Conservation (phyloP, 2,888 invertebrate species). For the Temnothorax ravouxi region DNA sequence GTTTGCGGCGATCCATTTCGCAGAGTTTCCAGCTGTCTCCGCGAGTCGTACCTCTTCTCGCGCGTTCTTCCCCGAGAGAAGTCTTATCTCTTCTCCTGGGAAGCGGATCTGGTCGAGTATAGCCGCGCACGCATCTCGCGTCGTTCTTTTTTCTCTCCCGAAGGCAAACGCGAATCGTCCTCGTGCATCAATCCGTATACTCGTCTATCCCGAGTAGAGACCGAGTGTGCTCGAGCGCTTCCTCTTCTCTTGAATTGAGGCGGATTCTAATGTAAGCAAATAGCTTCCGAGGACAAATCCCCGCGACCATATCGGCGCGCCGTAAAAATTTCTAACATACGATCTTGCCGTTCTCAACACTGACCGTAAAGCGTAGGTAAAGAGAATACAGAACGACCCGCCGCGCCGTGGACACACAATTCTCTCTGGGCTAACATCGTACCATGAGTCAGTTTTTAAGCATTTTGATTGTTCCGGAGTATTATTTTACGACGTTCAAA, state of each 20-base stretch:
- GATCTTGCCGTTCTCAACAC: slow-evolving; percentile 67
- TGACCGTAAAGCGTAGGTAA: slow-evolving; percentile 70
- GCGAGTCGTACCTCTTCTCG: slow-evolving; percentile 55
- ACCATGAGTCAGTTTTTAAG: slow-evolving; percentile 8
- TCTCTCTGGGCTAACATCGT: slow-evolving; percentile 62
- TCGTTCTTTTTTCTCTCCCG: slow-evolving; percentile 25
- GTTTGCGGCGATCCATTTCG: slow-evolving; percentile 55
- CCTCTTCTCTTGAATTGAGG: slow-evolving; percentile 53
- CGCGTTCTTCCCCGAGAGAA: slow-evolving; percentile 39
- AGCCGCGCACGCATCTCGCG: slow-evolving; percentile 37
- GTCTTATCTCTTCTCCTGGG: slow-evolving; percentile 29
- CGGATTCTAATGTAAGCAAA: slow-evolving; percentile 80
- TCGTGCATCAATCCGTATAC: slow-evolving; percentile 72
- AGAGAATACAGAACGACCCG: slow-evolving; percentile 6
- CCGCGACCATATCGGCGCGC: slow-evolving; percentile 74
- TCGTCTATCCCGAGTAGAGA: slow-evolving; percentile 63
- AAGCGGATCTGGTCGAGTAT: slow-evolving; percentile 32
- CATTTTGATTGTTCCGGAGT: neutral
- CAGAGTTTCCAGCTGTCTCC: slow-evolving; percentile 27
- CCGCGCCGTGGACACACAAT: slow-evolving; percentile 18
- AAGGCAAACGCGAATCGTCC: slow-evolving; percentile 61
- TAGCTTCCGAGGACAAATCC: slow-evolving; percentile 81
- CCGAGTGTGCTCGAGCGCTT: slow-evolving; percentile 59
- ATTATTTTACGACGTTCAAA: neutral
- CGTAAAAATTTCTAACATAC: slow-evolving; percentile 76